phyloP scores from a whole-genome alignment of 2,113 vertebrate genomes.

The Atlantisia rogersi region DNA sequence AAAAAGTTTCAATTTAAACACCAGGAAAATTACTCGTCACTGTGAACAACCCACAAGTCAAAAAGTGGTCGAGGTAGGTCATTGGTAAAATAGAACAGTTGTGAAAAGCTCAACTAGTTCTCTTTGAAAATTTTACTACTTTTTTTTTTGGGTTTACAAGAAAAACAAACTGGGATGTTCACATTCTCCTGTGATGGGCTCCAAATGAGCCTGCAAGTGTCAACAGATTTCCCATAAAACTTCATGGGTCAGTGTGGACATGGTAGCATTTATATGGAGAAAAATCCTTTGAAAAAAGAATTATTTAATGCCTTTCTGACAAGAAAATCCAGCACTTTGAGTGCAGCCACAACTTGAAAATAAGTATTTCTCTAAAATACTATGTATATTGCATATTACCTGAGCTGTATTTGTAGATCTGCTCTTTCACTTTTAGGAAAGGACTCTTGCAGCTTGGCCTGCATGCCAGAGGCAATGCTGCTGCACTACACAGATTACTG shows the following conservation, averaged over 20 bases:
- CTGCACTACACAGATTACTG: not conserved
- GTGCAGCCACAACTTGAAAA: not conserved
- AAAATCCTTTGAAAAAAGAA: not conserved
- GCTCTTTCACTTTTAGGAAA: no score
- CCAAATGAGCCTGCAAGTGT: not conserved
- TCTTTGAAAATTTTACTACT: not conserved
- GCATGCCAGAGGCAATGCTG: not conserved
- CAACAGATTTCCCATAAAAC: not conserved
- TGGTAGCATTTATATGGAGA: not conserved
- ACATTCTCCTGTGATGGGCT: not conserved
- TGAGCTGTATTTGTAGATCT: not conserved
- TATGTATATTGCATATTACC: not conserved
- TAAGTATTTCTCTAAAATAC: not conserved
- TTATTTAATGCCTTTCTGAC: not conserved
- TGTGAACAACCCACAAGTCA: not conserved
- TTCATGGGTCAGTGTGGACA: not conserved
- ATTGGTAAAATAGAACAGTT: not conserved
- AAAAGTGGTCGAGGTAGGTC: not conserved
- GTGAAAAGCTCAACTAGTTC: not conserved
- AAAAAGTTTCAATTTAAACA: not conserved
- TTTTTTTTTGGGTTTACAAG: not conserved
- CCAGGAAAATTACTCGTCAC: not conserved
- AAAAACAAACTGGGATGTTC: not conserved
- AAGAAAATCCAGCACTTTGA: not conserved
- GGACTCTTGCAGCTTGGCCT: not conserved